phyloP scores from a whole-genome alignment of 2,888 invertebrate genomes.

The Ashinkailepas kermadecensis region DNA sequence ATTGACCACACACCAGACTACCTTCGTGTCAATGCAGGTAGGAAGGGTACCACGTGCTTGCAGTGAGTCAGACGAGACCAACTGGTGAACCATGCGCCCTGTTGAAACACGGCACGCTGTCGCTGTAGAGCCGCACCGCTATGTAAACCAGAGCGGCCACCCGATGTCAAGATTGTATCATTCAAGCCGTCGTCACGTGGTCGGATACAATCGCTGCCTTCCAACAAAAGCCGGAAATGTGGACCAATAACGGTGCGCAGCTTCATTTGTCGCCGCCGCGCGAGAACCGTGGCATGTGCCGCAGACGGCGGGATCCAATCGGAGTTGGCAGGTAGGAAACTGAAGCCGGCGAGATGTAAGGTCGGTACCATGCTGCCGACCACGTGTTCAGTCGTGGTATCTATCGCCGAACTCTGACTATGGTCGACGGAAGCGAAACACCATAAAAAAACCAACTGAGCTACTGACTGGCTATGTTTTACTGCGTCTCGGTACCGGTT shows the following conservation, averaged over 20 bases:
- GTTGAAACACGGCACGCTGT: background rate
- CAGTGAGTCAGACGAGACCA: too few species aligned
- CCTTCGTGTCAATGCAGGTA: too few species aligned
- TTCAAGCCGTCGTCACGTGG: background rate
- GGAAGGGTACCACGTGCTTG: too few species aligned
- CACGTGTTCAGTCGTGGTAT: too few species aligned
- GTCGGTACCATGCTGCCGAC: background rate
- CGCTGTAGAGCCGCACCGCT: background rate
- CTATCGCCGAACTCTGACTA: too few species aligned
- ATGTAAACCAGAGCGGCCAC: background rate
- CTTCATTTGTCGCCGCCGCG: conserved; percentile 11
- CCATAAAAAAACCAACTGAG: too few species aligned
- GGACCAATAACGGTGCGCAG: background rate
- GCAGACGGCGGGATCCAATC: background rate
- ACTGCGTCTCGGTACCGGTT: too few species aligned
- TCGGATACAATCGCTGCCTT: background rate
- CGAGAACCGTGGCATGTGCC: background rate
- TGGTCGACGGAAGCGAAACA: too few species aligned
- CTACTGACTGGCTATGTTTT: too few species aligned
- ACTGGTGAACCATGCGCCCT: background rate
- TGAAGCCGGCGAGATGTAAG: background rate
- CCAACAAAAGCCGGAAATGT: background rate
- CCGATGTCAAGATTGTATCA: background rate
- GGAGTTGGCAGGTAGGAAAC: background rate
- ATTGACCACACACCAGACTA: too few species aligned